Percentiles rank a stretch among this genome's conserved stretches.
These are phyloP conservation scores for Sardinella longiceps DNA, from an alignment of 2,797 vertebrate species.

Conservation along the genomic window DNA sequence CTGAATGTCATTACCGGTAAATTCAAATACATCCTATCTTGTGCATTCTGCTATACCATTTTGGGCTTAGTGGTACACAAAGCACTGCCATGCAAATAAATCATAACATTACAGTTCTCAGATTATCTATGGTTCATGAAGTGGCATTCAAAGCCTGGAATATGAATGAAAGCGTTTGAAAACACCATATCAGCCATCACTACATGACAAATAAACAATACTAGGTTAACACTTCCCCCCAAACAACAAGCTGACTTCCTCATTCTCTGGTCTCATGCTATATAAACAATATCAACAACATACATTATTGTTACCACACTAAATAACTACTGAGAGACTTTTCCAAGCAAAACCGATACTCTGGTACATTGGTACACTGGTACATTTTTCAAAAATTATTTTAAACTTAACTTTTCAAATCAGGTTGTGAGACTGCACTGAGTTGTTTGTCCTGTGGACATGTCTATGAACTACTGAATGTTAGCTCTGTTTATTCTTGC, in stretches of 20 bases:
- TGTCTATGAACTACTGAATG: constrained; percentile 70
- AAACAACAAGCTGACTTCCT: not conserved
- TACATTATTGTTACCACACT: not conserved
- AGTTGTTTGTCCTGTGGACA: constrained; percentile 83
- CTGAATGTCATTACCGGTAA: not conserved
- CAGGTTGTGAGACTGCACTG: constrained; percentile 73
- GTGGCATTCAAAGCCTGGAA: not conserved
- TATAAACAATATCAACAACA: not conserved
- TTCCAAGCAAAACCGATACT: not conserved
- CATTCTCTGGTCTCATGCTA: not conserved
- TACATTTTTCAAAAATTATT: not conserved
- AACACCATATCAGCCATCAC: not conserved
- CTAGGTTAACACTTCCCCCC: not conserved
- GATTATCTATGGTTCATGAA: not conserved
- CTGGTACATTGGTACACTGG: no score
- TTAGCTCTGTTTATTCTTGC: constrained; percentile 58
- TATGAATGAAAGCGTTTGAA: not conserved
- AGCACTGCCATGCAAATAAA: not conserved
- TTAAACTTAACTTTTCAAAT: constrained; percentile 61
- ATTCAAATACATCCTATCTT: not conserved
- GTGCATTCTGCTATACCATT: not conserved
- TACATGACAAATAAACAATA: not conserved
- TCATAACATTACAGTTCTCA: not conserved
- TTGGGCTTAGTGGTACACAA: not conserved
- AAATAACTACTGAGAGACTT: not conserved